phyloP scores from a whole-genome alignment of 2,113 vertebrate genomes.

The Tylochromis polylepis region DNA sequence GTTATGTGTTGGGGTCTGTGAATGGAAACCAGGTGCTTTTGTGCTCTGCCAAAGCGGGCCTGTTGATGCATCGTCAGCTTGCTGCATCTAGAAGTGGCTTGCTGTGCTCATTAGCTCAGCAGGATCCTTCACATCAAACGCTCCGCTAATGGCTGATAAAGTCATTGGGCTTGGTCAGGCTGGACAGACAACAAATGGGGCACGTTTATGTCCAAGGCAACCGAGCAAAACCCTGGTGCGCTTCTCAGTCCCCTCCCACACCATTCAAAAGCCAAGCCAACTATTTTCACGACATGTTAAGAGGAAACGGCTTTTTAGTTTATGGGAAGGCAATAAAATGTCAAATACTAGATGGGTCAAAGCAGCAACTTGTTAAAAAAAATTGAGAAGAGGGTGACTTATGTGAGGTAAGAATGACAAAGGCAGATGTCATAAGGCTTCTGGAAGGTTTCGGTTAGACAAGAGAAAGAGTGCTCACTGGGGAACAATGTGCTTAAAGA shows the following conservation, averaged over 20 bases:
- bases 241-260: background rate
- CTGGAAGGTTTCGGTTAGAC: background rate
- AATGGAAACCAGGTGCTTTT: conserved; percentile 65
- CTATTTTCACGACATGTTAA: conserved; percentile 44
- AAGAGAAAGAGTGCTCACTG: background rate
- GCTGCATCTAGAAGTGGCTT: conserved; percentile 20
- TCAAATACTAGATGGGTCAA: conserved; percentile 32
- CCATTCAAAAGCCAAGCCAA: background rate
- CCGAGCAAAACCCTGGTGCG: background rate
- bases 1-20: background rate
- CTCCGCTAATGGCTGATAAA: conserved; percentile 47
- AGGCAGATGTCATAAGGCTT: conserved; percentile 39
- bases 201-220: background rate
- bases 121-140: conserved; percentile 55
- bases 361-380: conserved; percentile 27
- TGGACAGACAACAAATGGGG: conserved; percentile 37
- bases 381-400: background rate
- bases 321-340: conserved; percentile 55
- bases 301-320: conserved; percentile 35
- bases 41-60: background rate
- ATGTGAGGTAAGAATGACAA: conserved; percentile 39
- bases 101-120: conserved; percentile 44
- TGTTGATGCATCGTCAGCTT: conserved; percentile 59
- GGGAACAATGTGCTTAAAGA: background rate
- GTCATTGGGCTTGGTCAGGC: conserved; percentile 4